These are phyloP conservation scores for Sorex maritimensis DNA, from an alignment of 2,797 vertebrate species.

Conservation along the genomic window DNA sequence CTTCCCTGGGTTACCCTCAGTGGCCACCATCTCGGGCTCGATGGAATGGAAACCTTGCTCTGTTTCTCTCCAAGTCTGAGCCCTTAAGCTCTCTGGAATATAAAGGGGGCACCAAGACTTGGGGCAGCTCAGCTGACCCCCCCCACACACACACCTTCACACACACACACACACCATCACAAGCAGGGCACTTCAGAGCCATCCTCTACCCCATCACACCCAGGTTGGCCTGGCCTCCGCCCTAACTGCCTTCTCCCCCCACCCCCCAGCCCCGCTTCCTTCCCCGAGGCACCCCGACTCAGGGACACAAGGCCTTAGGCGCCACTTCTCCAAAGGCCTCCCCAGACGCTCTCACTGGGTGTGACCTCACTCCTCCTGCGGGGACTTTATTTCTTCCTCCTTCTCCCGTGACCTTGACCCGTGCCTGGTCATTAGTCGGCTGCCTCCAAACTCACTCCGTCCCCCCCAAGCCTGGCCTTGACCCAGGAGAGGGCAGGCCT, in stretches of 20 bases:
- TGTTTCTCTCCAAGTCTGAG: conserved; percentile 60
- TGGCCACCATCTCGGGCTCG: background rate
- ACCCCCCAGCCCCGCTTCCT: background rate
- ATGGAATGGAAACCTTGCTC: conserved; percentile 56
- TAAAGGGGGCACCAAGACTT: conserved; percentile 22
- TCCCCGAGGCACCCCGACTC: background rate
- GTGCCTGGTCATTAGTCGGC: background rate
- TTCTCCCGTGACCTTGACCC: background rate
- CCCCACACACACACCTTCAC: accelerated
- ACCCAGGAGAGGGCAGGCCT: too few relatives aligned
- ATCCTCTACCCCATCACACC: too few relatives aligned
- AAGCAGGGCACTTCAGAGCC: background rate
- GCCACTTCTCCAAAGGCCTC: conserved; percentile 41
- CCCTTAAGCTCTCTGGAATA: conserved; percentile 59
- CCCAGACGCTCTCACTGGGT: background rate
- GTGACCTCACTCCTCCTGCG: background rate
- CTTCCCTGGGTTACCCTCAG: background rate
- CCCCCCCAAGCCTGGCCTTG: conserved; percentile 14
- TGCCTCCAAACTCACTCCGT: background rate
- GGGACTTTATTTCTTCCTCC: background rate
- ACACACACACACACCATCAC: background rate
- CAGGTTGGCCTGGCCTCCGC: too few relatives aligned
- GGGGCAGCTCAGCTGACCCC: background rate
- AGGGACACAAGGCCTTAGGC: background rate
- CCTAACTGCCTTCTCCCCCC: too few relatives aligned